Percentiles rank a stretch among this genome's conserved stretches.
Evolutionary conservation across 2,888 invertebrate genomes (phyloP).

Genomic region (Masnerella sp.): DNA sequence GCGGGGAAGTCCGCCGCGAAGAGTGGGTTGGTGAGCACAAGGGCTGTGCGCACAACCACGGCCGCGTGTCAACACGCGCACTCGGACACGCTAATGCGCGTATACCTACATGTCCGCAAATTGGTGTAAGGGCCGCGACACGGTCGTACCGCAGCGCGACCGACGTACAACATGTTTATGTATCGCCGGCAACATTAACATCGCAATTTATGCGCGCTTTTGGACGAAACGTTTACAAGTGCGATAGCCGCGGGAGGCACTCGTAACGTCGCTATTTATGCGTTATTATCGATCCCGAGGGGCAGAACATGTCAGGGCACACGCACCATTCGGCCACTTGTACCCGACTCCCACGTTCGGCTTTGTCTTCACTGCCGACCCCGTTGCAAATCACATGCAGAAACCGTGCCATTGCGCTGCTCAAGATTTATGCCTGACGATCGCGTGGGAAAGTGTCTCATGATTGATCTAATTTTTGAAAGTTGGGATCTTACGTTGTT

Average conservation of each 20-base stretch:
- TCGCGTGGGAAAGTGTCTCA: background rate
- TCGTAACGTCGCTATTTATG: constrained; percentile 44
- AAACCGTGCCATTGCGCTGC: background rate
- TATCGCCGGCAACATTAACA: constrained; percentile 75
- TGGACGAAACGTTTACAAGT: constrained; percentile 66
- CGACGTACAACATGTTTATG: constrained; percentile 75
- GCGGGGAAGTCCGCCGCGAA: no score
- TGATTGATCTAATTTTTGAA: no score
- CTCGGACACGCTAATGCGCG: constrained; percentile 52
- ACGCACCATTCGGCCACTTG: constrained; percentile 20
- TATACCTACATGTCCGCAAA: constrained; percentile 57
- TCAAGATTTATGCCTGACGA: background rate
- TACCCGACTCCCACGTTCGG: constrained; percentile 12
- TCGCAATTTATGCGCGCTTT: constrained; percentile 75
- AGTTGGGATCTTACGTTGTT: no score
- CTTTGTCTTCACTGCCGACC: background rate
- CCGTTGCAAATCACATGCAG: background rate
- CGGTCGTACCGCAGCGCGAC: constrained; percentile 70
- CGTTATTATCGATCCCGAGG: constrained; percentile 41
- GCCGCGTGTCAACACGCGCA: constrained; percentile 37
- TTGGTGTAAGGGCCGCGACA: constrained; percentile 56
- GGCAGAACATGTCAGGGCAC: constrained; percentile 20
- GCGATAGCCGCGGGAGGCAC: constrained; percentile 68
- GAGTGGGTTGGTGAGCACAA: constrained; percentile 38
- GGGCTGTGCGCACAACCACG: constrained; percentile 33